These are phyloP conservation scores for Python bivittatus DNA, from an alignment of 2,113 vertebrate genomes.

Conservation along the genomic window DNA sequence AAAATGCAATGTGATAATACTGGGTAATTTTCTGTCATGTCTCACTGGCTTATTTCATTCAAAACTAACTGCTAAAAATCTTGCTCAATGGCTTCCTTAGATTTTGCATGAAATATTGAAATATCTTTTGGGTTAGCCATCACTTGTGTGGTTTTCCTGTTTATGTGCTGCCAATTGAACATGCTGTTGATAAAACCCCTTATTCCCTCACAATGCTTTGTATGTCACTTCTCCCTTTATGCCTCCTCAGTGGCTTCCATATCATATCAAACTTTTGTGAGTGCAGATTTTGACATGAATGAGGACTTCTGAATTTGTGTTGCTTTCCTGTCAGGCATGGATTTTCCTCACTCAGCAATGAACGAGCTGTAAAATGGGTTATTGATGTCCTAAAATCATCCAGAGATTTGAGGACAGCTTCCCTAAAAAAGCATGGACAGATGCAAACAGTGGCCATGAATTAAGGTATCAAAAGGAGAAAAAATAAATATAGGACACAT, in stretches of 20 bases:
- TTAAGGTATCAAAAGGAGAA: neutral
- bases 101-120: neutral
- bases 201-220: neutral
- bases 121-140: neutral
- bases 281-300: slow-evolving; percentile 17
- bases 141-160: neutral
- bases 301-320: neutral
- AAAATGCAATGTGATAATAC: too few relatives aligned
- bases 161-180: too few relatives aligned
- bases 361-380: slow-evolving; percentile 5
- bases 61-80: too few relatives aligned
- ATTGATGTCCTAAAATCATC: slow-evolving; percentile 5
- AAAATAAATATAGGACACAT: neutral
- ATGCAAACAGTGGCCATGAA: neutral
- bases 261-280: slow-evolving; percentile 16
- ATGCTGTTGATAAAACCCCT: neutral
- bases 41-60: too few relatives aligned
- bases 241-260: neutral
- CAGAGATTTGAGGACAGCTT: neutral
- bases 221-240: neutral
- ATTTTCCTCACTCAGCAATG: slow-evolving; percentile 15
- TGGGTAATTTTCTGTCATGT: too few relatives aligned
- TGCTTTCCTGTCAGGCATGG: neutral
- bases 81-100: too few relatives aligned
- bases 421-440: neutral